Base-by-base conservation (phyloP, 2,113 vertebrate species). In the Pogona vitticeps region DNA sequence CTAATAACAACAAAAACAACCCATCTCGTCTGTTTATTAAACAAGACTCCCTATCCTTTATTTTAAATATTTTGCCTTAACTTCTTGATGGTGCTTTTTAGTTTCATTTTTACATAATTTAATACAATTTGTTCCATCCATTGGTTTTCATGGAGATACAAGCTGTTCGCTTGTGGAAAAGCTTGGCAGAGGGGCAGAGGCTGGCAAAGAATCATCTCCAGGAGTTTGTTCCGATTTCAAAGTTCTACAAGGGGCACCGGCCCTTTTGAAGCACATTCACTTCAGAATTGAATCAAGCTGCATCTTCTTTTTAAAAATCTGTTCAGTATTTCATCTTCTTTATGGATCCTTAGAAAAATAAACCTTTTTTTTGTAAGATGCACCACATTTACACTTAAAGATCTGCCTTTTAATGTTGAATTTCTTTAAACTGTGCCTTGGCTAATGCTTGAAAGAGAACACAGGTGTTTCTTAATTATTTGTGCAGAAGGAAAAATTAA, bases 41-140 rank as follows among this genome's bases (percentile, higher is more conserved):
- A 82, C 91, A 93, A 94, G 95, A 91, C 95, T 92, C 84, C 76
- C 56, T 20, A 56, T 72, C 73, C 42, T n/a, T 59, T 23, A 78
- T 93, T 95, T 93, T 88, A 23, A 88, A 94, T 92, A 82, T 91
- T 52, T 94, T 94, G 91, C 84, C 91, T 94, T 94, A 92, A 92
- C 94, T 95, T 93, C 94, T 96, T 95, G 96, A 96, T 95, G 95
- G 94, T 96, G 94, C 94, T 97, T 95, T 96, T 97, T 96, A 96
- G 97, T 97, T 96, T 96, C 97, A 96, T 97, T 97, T n/a, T 97
- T 97, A 97, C 97, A 97, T 97, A 97, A 97, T 97, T 97, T 97
- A 97, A 97, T 97, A 96, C 97, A 97, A 97, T 97, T 97, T 97
- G 97, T 97, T 97, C 96, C 97, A 96, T 97, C 97, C 97, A 97